A percentile compares a stretch with the other conserved stretches of the same genome.
Conservation (phyloP, 2,113 vertebrate genomes). For the Ictalurus punctatus region DNA sequence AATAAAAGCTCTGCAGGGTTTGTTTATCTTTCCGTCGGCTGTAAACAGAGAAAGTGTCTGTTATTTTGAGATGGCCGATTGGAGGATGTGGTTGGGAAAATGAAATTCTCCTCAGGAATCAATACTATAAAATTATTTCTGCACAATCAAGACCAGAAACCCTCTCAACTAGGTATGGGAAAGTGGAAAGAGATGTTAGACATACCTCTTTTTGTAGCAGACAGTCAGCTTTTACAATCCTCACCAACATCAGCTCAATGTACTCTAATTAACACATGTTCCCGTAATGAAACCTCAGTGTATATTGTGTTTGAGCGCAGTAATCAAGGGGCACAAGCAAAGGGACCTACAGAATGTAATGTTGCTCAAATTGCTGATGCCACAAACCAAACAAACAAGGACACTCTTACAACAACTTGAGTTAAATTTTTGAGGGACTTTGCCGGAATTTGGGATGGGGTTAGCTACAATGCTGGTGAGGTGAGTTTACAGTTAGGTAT, state of each 20-base stretch:
- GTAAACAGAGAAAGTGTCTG: neutral
- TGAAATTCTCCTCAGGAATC: conserved; percentile 21
- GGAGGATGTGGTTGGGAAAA: conserved; percentile 2
- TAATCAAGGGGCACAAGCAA: neutral
- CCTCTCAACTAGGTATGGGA: neutral
- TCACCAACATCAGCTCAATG: neutral
- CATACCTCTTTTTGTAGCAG: neutral
- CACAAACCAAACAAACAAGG: neutral
- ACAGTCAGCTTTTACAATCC: neutral
- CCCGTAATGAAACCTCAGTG: neutral
- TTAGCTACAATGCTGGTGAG: neutral
- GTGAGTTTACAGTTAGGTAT: neutral
- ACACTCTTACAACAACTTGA: neutral
- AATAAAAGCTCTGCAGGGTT: conserved; percentile 18
- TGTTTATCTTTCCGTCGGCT: conserved; percentile 6
- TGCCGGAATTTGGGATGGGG: neutral
- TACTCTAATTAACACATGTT: neutral
- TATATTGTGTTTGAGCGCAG: neutral
- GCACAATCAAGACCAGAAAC: neutral
- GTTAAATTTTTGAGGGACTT: too few species aligned
- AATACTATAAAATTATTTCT: conserved; percentile 17
- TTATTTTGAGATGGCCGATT: neutral
- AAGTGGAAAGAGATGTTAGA: neutral
- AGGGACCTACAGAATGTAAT: neutral
- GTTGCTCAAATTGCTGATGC: too few species aligned